Evolutionary conservation across 2,888 invertebrate species (phyloP).

Genomic region (Trypoxylon attenuatum): DNA sequence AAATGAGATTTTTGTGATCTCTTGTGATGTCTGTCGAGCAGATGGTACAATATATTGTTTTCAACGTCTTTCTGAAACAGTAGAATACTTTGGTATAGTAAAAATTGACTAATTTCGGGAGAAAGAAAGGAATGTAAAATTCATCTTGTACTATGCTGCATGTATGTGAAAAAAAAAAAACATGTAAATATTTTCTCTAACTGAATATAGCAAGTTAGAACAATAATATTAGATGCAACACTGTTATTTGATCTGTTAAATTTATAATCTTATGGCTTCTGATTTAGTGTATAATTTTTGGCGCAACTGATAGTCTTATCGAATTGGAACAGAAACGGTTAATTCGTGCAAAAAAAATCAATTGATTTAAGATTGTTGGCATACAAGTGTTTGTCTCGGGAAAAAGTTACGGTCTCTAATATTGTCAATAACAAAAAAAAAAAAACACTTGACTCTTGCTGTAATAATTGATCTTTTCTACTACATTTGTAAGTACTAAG

Average conservation of each 20-base stretch:
- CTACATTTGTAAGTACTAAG: conserved; percentile 56
- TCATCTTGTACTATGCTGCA: conserved; percentile 41
- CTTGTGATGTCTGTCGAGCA: too few relatives aligned
- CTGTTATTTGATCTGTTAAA: conserved; percentile 37
- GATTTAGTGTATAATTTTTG: conserved; percentile 42
- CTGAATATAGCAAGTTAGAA: conserved; percentile 38
- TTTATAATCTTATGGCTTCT: conserved; percentile 43
- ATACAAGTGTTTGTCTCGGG: conserved; percentile 32
- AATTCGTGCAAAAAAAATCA: conserved; percentile 18
- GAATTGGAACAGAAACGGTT: conserved; percentile 15
- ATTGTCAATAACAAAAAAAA: conserved; percentile 44
- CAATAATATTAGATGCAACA: conserved; percentile 40
- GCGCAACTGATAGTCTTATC: conserved; percentile 24
- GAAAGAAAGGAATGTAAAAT: conserved; percentile 46
- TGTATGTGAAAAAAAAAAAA: conserved; percentile 33
- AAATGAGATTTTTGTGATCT: conserved; percentile 15
- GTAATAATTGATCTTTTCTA: conserved; percentile 57
- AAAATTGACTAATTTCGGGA: conserved; percentile 10
- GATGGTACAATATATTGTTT: conserved; percentile 31
- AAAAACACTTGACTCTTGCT: conserved; percentile 37
- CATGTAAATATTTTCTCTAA: conserved; percentile 56
- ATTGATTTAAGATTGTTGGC: conserved; percentile 12
- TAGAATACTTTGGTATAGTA: conserved; percentile 22
- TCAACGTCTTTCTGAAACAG: conserved; percentile 21
- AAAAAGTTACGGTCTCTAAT: conserved; percentile 42